These are phyloP conservation scores for Nyctibius bracteatus DNA, from an alignment of 2,113 vertebrate genomes.

Conservation along the genomic window DNA sequence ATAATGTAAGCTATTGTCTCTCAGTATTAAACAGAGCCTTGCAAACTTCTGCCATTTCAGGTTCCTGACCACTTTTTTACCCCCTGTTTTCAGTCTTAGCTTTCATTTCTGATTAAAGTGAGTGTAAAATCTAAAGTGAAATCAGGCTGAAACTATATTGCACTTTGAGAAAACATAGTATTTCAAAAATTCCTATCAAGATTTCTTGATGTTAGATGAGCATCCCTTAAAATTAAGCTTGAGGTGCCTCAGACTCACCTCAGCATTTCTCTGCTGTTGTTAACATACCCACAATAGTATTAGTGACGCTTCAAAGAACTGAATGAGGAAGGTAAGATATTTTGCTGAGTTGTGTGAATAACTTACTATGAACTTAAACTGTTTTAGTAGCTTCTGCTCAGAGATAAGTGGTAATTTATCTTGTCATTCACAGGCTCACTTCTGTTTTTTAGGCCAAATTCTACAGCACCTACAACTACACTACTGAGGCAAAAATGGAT, in stretches of 20 bases:
- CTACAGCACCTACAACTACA: not conserved
- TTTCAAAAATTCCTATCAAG: not conserved
- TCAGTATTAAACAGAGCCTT: constrained; percentile 13
- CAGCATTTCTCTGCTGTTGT: not conserved
- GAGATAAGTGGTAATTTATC: not conserved
- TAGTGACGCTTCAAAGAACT: not conserved
- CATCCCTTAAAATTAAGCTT: not conserved
- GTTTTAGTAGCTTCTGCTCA: not conserved
- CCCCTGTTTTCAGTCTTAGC: not conserved
- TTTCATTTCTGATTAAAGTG: constrained; percentile 14
- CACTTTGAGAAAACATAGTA: not conserved
- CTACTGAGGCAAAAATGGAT: not conserved
- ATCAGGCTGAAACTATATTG: not conserved
- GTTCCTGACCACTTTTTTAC: not conserved
- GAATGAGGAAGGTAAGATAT: not conserved
- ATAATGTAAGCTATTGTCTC: constrained; percentile 35
- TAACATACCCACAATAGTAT: fast-evolving
- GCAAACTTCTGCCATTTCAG: constrained; percentile 23
- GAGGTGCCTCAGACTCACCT: not conserved
- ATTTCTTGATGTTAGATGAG: not conserved
- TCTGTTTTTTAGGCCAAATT: not conserved
- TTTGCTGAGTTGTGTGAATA: not conserved
- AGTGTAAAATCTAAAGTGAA: not conserved
- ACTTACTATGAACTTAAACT: not conserved
- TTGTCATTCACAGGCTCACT: not conserved